Evolutionary conservation across 2,113 vertebrate species (phyloP).

Genomic region (Leucosticte australis): DNA sequence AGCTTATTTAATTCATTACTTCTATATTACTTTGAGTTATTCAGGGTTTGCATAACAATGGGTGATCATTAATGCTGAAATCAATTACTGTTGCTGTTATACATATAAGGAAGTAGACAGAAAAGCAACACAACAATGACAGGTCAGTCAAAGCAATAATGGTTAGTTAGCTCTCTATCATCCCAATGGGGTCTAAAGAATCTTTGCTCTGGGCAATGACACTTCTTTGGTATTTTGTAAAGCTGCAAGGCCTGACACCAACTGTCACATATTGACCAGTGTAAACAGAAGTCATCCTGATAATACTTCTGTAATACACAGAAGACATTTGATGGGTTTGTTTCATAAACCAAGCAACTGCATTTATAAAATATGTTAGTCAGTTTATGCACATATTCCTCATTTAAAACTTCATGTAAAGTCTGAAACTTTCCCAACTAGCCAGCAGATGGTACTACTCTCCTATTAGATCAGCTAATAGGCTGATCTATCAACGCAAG

Average conservation of each 20-base stretch:
- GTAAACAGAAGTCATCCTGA: background rate
- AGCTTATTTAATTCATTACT: background rate
- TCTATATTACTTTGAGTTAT: background rate
- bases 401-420: background rate
- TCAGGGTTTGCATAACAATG: background rate
- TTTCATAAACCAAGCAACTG: background rate
- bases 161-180: background rate
- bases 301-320: background rate
- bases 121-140: background rate
- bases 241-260: background rate
- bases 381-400: background rate
- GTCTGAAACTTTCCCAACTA: background rate
- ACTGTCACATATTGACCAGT: background rate
- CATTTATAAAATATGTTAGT: background rate
- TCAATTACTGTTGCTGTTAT: background rate
- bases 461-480: background rate
- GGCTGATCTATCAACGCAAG: background rate
- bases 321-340: background rate
- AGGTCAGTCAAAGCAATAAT: background rate
- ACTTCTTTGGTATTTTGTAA: background rate
- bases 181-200: background rate
- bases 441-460: conserved; percentile 38
- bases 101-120: background rate
- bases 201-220: background rate
- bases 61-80: background rate